These are phyloP conservation scores for Tortrix viridana DNA, from an alignment of 2,888 invertebrate genomes.

Conservation along the genomic window DNA sequence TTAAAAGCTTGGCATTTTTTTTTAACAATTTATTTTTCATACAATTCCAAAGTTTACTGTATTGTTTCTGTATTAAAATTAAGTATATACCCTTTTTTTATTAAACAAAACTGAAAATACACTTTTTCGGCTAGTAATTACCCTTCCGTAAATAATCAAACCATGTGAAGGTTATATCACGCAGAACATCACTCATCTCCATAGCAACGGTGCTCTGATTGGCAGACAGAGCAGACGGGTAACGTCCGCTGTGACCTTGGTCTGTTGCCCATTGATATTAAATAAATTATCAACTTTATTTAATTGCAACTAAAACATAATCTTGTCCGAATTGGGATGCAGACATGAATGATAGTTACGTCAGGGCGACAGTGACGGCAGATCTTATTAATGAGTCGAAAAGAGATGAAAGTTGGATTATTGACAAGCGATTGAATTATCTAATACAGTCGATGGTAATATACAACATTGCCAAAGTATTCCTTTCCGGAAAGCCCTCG, in stretches of 20 bases:
- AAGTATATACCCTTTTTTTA: too few species aligned
- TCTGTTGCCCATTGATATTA: conserved; percentile 29
- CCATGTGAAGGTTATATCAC: conserved; percentile 22
- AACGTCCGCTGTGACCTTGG: conserved; percentile 38
- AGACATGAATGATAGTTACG: conserved; percentile 19
- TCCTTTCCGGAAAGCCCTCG: conserved; percentile 18
- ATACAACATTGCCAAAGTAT: conserved; percentile 21
- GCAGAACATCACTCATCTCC: conserved; percentile 7
- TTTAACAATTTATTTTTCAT: too few species aligned
- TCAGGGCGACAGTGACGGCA: conserved; percentile 8
- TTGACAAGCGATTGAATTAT: conserved; percentile 20
- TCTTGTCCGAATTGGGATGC: conserved; percentile 26
- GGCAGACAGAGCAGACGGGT: conserved; percentile 40
- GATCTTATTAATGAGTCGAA: conserved; percentile 16
- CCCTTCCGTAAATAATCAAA: too few species aligned
- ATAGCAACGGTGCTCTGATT: conserved; percentile 39
- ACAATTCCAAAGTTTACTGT: too few species aligned
- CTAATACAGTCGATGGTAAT: conserved; percentile 2
- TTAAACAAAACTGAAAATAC: too few species aligned
- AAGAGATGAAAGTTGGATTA: conserved; percentile 15
- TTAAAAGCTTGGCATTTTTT: too few species aligned
- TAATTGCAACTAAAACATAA: conserved; percentile 3
- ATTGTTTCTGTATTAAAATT: too few species aligned
- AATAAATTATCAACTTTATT: conserved; percentile 1
- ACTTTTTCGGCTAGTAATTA: too few species aligned